Evolutionary conservation across 2,113 vertebrate genomes (phyloP), one percentile per base, ranked within the genome.

Genomic region (Tychaedon coryphoeus): DNA sequence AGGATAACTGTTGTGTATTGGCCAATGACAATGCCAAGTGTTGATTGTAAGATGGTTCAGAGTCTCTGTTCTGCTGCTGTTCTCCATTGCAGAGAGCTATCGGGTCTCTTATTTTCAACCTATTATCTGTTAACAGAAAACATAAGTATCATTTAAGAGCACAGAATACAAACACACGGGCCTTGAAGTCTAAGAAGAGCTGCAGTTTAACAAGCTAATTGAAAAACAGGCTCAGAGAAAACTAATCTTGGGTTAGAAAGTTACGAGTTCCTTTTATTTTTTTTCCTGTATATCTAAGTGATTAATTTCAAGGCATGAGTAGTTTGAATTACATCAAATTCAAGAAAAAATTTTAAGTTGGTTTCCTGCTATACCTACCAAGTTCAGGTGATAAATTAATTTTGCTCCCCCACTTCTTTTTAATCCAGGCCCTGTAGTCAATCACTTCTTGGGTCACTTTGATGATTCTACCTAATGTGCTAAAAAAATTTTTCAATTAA

Each of bases 371-470:
- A 88, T 93, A 97, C 98, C 97, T 96, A 98, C 98, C 98, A 26
- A 97, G 93, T 58, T 96, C 97, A 10, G 97, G 95, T 26, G 96
- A 91, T 6, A 93, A 75, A 57, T 93, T 97, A 89, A 91, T 80
- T 92, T 97, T 98, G 96, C 83, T 89, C 34, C 98, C 98, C 99
- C 99, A 99, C 85, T 98, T 98, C 79, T 98, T 98, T 85, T 98
- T 98, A 98, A 99, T 99, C 99, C 99, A 99, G 79, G 98, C 97
- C 93, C 99, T 99, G 97, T 99, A 99, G 89, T 99, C 99, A 16
- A 99, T 99, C 94, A 99, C 99, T 96, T 99, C 99, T 97, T 98
- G 99, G 31, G 99, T 99, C 85, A 99, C 99, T 78, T 99, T 99
- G 97, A 99, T 99, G 96, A 99, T 99, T 97, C 99, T 98, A 48